phyloP scores from a whole-genome alignment of 2,797 vertebrate genomes.

The Characodon lateralis region DNA sequence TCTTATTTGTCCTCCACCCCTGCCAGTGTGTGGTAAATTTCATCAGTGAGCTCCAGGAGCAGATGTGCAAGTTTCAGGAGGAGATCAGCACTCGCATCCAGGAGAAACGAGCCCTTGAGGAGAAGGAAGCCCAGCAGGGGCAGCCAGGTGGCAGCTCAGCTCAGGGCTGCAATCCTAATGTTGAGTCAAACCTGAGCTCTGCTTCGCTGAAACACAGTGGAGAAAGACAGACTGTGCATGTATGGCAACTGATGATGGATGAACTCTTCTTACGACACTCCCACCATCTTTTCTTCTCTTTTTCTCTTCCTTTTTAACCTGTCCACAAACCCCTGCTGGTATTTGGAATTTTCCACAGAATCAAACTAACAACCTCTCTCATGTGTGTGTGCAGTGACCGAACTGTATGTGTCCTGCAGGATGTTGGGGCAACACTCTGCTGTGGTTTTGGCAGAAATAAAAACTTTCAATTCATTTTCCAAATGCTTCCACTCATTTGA shows the following conservation, averaged over 20 bases:
- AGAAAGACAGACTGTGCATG: slow-evolving; percentile 81
- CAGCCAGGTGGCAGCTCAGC: slow-evolving; percentile 64
- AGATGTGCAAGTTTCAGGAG: slow-evolving; percentile 98
- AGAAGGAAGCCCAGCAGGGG: slow-evolving; percentile 69
- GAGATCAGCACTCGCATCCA: slow-evolving; percentile 97
- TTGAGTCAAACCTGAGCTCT: slow-evolving; percentile 62
- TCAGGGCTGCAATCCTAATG: slow-evolving; percentile 60
- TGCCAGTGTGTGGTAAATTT: slow-evolving; percentile 96
- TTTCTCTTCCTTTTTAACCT: slow-evolving; percentile 58
- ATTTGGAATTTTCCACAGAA: slow-evolving; percentile 58
- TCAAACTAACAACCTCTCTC: slow-evolving; percentile 66
- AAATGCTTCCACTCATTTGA: slow-evolving; percentile 56
- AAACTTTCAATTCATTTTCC: slow-evolving; percentile 45
- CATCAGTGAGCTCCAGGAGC: slow-evolving; percentile 98
- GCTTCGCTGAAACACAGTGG: slow-evolving; percentile 76
- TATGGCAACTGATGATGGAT: slow-evolving; percentile 84
- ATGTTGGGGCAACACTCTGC: slow-evolving; percentile 27
- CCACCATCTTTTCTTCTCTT: slow-evolving; percentile 46
- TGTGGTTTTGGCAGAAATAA: slow-evolving; percentile 41
- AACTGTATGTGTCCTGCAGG: slow-evolving; percentile 42
- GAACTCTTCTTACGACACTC: slow-evolving; percentile 59
- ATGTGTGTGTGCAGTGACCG: slow-evolving; percentile 23
- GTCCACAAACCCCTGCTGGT: slow-evolving; percentile 51
- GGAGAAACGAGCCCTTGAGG: slow-evolving; percentile 89
- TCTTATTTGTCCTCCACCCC: slow-evolving; percentile 30